These are phyloP conservation scores for Phania funesta DNA, from an alignment of 2,888 invertebrate species.

Conservation along the genomic window DNA sequence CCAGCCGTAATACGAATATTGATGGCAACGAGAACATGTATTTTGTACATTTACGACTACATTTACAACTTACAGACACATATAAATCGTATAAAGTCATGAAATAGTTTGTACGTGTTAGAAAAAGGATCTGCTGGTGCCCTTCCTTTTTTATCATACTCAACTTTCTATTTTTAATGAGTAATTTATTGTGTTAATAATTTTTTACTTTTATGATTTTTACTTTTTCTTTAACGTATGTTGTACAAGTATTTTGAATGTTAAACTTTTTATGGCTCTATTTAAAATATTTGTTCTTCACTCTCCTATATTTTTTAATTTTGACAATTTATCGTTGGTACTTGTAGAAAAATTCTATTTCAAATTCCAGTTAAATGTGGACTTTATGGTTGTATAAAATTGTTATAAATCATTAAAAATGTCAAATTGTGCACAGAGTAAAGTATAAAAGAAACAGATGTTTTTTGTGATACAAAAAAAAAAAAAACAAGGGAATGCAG, in stretches of 20 bases:
- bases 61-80: background rate
- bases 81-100: background rate
- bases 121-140: slow-evolving; percentile 29
- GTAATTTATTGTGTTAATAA: slow-evolving; percentile 64
- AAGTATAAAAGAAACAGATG: slow-evolving; percentile 55
- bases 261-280: slow-evolving; percentile 50
- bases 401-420: slow-evolving; percentile 58
- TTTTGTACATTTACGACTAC: slow-evolving; percentile 8
- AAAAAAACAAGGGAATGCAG: background rate
- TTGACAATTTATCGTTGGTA: slow-evolving; percentile 18
- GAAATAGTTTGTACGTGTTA: slow-evolving; percentile 29
- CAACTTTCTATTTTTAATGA: slow-evolving; percentile 55
- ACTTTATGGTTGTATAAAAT: slow-evolving; percentile 35
- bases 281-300: slow-evolving; percentile 1
- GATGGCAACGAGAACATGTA: slow-evolving; percentile 5
- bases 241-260: slow-evolving; percentile 23
- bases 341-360: slow-evolving; percentile 27
- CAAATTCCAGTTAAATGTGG: slow-evolving; percentile 29
- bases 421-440: slow-evolving; percentile 47
- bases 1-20: slow-evolving; percentile 14
- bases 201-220: slow-evolving; percentile 64
- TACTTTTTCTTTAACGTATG: slow-evolving; percentile 2
- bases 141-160: background rate
- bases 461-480: background rate
- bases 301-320: background rate